Percentiles rank a stretch among this genome's conserved stretches.
These are phyloP conservation scores for Crotalus tigris DNA, from an alignment of 2,113 vertebrate genomes.

Conservation along the genomic window DNA sequence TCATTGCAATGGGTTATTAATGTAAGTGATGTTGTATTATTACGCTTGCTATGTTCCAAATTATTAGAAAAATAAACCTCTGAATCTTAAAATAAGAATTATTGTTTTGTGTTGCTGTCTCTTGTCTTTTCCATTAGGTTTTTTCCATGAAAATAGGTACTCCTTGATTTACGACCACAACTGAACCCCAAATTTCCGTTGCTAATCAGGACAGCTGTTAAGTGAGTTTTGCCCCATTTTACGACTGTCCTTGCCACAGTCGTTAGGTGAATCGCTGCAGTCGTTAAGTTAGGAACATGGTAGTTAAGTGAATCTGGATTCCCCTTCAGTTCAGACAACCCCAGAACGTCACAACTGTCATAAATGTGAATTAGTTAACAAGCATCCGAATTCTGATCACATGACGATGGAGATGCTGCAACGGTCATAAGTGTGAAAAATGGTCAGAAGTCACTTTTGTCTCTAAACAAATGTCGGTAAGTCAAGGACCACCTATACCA, in stretches of 20 bases:
- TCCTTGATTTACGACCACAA: no score
- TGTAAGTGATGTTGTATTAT: no score
- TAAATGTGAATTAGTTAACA: neutral
- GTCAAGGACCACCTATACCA: neutral
- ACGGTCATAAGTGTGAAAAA: neutral
- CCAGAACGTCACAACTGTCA: fast-evolving
- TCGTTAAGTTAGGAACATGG: neutral
- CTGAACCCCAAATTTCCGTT: no score
- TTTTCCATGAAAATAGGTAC: no score
- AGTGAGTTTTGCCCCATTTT: neutral
- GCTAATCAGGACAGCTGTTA: no score
- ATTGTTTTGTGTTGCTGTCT: no score
- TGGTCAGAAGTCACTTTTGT: neutral
- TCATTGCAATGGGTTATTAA: no score
- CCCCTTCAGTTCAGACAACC: neutral
- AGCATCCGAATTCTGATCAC: neutral
- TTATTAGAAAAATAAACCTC: no score
- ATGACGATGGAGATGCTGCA: no score
- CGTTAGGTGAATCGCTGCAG: neutral
- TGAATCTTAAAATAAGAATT: no score
- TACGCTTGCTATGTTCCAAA: no score
- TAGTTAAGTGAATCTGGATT: neutral
- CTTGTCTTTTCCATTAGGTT: no score
- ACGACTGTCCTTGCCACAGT: neutral
- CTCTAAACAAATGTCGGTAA: neutral